Conservation (phyloP, 2,888 invertebrate genomes). For the Linyphia triangularis region DNA sequence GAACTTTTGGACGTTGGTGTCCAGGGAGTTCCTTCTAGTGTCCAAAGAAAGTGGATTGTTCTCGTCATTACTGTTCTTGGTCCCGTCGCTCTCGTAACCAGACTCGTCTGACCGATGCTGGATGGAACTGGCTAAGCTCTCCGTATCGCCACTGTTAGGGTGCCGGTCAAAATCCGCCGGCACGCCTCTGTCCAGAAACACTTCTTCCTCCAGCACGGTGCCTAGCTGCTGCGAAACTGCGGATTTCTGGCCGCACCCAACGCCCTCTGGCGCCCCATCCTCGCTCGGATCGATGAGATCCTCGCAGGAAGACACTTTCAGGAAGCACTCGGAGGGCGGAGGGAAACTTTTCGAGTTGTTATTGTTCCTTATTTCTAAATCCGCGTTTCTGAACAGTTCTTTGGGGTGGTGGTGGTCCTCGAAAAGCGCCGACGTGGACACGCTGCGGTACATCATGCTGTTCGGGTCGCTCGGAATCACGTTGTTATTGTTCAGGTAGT, state of each 20-base stretch:
- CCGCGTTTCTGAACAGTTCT: constrained; percentile 46
- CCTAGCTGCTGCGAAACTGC: constrained; percentile 85
- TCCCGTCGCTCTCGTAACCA: constrained; percentile 89
- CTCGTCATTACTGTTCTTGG: constrained; percentile 77
- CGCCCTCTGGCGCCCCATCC: constrained; percentile 78
- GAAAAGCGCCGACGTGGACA: constrained; percentile 73
- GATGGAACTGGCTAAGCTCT: constrained; percentile 73
- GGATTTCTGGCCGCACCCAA: constrained; percentile 89
- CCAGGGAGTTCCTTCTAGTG: constrained; percentile 23
- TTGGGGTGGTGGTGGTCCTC: constrained; percentile 52
- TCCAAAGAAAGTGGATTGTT: neutral
- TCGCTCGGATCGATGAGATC: constrained; percentile 80
- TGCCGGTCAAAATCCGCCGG: constrained; percentile 54
- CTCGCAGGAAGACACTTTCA: constrained; percentile 85
- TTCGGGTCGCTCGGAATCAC: constrained; percentile 33
- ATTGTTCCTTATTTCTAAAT: constrained; percentile 52
- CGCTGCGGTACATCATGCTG: constrained; percentile 71
- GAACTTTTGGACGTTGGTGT: constrained; percentile 68
- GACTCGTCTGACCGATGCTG: constrained; percentile 87
- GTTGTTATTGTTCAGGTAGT: constrained; percentile 59
- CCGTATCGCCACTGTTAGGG: constrained; percentile 69
- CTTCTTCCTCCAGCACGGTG: constrained; percentile 87
- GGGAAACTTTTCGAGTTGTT: constrained; percentile 33
- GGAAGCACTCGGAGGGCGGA: constrained; percentile 50
- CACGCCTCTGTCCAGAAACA: constrained; percentile 85